Conservation (phyloP, 2,797 vertebrate species). For the Florisuga fusca region DNA sequence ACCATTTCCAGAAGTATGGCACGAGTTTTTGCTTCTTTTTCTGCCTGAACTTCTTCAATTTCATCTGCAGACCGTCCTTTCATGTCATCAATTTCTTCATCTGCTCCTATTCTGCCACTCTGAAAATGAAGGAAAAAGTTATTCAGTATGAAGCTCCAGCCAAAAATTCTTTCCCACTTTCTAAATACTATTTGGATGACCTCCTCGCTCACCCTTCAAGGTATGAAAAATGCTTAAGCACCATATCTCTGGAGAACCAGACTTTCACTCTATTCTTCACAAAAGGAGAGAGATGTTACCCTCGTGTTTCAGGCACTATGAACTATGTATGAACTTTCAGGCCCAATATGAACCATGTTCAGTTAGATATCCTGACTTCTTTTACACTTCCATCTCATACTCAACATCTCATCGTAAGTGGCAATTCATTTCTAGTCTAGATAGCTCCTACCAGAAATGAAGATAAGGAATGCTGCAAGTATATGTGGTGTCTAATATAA, state of each 20-base stretch:
- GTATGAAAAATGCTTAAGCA: background rate
- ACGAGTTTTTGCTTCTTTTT: conserved; percentile 95
- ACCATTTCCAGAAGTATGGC: conserved; percentile 97
- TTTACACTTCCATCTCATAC: background rate
- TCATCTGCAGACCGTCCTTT: conserved; percentile 89
- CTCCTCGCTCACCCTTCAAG: background rate
- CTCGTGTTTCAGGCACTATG: background rate
- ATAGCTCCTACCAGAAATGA: background rate
- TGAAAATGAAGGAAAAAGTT: conserved; percentile 65
- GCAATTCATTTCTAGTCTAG: background rate
- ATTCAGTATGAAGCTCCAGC: background rate
- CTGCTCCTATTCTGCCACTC: conserved; percentile 97
- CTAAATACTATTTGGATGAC: background rate
- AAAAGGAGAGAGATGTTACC: background rate
- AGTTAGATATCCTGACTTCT: background rate
- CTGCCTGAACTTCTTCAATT: conserved; percentile 91
- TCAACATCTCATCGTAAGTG: background rate
- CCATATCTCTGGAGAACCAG: background rate
- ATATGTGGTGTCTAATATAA: background rate
- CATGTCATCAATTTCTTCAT: conserved; percentile 91
- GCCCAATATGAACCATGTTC: background rate
- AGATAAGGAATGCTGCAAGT: background rate
- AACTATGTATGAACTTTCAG: background rate
- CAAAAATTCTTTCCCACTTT: background rate
- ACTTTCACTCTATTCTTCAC: background rate